These are phyloP conservation scores for Poecilia latipinna DNA, from an alignment of 2,113 vertebrate genomes.

Conservation along the genomic window DNA sequence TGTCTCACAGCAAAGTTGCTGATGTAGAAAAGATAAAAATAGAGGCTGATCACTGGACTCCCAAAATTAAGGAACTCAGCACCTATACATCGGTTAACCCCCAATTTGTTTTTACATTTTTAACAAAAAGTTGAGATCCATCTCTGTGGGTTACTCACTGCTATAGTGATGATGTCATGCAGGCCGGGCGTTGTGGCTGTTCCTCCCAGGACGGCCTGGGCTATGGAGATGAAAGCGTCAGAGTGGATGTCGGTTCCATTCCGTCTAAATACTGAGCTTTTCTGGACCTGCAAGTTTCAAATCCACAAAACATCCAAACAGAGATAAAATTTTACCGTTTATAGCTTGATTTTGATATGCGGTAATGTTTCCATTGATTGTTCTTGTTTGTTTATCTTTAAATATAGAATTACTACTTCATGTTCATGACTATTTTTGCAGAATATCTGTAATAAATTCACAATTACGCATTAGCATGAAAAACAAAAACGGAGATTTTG, in stretches of 20 bases:
- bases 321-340: neutral
- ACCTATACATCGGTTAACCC: no score
- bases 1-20: no score
- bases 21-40: no score
- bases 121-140: no score
- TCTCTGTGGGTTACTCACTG: conserved; percentile 74
- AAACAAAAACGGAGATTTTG: no score
- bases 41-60: no score
- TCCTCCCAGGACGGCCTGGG: conserved; percentile 93
- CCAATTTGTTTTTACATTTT: no score
- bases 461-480: no score
- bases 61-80: no score
- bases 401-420: no score
- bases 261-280: conserved; percentile 89
- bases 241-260: conserved; percentile 92
- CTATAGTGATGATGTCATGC: conserved; percentile 86
- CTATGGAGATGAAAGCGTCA: conserved; percentile 87
- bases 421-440: neutral
- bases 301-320: neutral
- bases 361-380: neutral
- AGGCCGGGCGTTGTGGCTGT: conserved; percentile 87
- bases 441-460: no score
- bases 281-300: conserved; percentile 85
- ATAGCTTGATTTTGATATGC: neutral
- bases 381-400: no score